Evolutionary conservation across 1,140 invertebrate genomes (phyloP).

Genomic region (Cyclina sinensis): DNA sequence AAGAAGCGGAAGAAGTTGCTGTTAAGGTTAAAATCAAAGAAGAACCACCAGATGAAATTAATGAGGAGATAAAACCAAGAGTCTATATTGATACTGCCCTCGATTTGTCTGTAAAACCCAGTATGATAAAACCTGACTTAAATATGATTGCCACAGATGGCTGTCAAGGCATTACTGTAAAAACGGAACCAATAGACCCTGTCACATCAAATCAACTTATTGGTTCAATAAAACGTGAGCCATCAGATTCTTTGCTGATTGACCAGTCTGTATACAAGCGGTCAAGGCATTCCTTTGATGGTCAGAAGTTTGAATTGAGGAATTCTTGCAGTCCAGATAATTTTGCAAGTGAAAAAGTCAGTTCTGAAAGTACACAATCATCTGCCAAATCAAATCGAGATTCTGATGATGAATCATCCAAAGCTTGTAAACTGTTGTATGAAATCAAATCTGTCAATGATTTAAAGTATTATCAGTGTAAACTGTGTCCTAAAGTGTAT

Average conservation of each 20-base stretch:
- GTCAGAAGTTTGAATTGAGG: neutral
- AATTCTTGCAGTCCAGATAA: constrained; percentile 27
- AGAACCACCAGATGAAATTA: neutral
- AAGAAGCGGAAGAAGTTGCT: neutral
- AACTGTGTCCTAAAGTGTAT: constrained; percentile 44
- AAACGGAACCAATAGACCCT: neutral
- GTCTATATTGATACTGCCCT: neutral
- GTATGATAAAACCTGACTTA: neutral
- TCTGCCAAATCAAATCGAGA: constrained; percentile 10
- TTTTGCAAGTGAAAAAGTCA: neutral
- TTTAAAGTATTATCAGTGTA: constrained; percentile 60
- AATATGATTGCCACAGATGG: neutral
- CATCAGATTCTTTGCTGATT: constrained; percentile 10
- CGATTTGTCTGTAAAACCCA: constrained; percentile 18
- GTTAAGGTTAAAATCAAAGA: constrained; percentile 12
- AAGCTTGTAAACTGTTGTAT: constrained; percentile 16
- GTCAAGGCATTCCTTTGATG: constrained; percentile 14
- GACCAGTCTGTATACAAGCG: constrained; percentile 37
- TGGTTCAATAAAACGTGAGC: neutral
- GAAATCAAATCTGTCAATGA: constrained; percentile 48
- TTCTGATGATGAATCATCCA: constrained; percentile 35
- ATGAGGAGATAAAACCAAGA: neutral
- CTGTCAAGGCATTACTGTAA: neutral
- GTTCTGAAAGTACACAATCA: constrained; percentile 4
- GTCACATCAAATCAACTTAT: neutral